phyloP scores from a whole-genome alignment of 2,113 vertebrate species.

The Istiophorus platypterus region DNA sequence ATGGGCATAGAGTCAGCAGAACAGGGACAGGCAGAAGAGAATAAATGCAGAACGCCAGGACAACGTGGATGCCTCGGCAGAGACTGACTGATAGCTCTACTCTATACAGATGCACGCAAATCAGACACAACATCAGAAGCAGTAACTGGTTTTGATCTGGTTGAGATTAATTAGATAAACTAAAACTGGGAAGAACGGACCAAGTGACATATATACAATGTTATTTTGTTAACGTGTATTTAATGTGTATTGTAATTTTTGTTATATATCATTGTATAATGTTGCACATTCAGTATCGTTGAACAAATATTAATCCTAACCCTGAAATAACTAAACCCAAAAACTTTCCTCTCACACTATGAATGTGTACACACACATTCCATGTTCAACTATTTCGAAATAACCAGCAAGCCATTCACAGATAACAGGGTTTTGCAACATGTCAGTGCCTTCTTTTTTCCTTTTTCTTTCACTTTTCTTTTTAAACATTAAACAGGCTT shows the following conservation, averaged over 20 bases:
- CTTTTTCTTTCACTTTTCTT: background rate
- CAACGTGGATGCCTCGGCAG: conserved; percentile 1
- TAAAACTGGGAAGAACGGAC: background rate
- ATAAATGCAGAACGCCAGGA: too few relatives aligned
- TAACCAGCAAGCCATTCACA: conserved; percentile 45
- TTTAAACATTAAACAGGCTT: background rate
- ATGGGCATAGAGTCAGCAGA: too few relatives aligned
- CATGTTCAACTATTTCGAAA: background rate
- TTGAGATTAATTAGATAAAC: background rate
- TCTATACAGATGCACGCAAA: too few relatives aligned
- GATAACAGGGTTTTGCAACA: conserved; percentile 38
- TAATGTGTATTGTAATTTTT: too few relatives aligned
- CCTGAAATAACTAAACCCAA: background rate
- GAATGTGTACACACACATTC: conserved; percentile 11
- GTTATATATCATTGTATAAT: background rate
- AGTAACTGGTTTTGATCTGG: too few relatives aligned
- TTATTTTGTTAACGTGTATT: background rate
- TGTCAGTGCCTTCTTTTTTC: background rate
- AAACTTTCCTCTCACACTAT: conserved; percentile 10
- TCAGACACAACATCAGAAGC: too few relatives aligned
- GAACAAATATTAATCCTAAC: background rate
- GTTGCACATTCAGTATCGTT: background rate
- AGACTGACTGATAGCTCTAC: conserved; percentile 12
- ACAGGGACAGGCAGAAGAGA: too few relatives aligned
- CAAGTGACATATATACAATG: background rate